Conservation (phyloP, 2,797 vertebrate genomes). For the Holocentrus rufus region DNA sequence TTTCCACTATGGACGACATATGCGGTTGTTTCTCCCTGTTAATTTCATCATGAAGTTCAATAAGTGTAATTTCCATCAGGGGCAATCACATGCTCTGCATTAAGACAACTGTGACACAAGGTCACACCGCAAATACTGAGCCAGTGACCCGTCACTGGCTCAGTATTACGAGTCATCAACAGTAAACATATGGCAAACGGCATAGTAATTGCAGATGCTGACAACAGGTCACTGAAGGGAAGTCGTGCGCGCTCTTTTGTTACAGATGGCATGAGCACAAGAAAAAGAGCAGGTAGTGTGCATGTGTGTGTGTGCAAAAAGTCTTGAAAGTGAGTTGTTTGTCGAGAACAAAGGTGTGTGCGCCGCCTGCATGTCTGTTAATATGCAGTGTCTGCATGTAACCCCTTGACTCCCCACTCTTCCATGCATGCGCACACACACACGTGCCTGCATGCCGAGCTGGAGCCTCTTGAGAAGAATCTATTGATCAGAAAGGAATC, state of each 20-base stretch:
- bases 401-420: constrained; percentile 39
- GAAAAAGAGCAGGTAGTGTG: background rate
- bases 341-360: constrained; percentile 35
- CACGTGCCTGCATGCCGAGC: constrained; percentile 37
- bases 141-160: no score
- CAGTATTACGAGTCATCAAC: no score
- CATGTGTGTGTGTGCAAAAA: constrained; percentile 17
- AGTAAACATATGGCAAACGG: no score
- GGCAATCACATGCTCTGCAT: no score
- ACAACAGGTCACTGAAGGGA: no score
- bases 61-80: no score
- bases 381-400: constrained; percentile 20
- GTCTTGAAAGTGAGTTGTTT: constrained; percentile 25
- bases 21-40: background rate
- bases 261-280: background rate
- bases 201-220: no score
- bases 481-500: constrained; percentile 81
- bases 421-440: constrained; percentile 45
- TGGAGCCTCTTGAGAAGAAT: constrained; percentile 53
- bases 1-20: background rate
- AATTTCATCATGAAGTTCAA: no score
- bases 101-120: no score
- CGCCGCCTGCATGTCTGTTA: constrained; percentile 8
- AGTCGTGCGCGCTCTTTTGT: no score
- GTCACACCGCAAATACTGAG: no score